These are phyloP conservation scores for Chelon labrosus DNA, from an alignment of 2,797 vertebrate genomes.

Conservation along the genomic window DNA sequence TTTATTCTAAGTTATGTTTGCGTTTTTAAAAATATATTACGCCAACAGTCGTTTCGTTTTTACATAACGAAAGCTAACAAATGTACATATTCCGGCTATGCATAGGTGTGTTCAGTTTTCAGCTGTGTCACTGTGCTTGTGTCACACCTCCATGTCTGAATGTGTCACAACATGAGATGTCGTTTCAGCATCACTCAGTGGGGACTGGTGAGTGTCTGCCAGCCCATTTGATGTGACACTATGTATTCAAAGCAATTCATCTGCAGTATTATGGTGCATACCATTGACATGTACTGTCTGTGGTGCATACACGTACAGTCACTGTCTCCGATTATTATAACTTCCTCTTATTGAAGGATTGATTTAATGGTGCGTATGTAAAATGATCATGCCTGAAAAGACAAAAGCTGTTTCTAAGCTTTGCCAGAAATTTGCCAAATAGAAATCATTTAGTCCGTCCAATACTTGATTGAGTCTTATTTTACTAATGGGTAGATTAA, in stretches of 20 bases:
- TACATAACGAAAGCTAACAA: conserved; percentile 12
- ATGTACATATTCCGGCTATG: conserved; percentile 70
- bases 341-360: conserved; percentile 4
- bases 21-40: too few species aligned
- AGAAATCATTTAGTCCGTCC: neutral
- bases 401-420: conserved; percentile 32
- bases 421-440: conserved; percentile 16
- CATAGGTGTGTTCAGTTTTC: conserved; percentile 51
- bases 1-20: too few species aligned
- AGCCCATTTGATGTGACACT: conserved; percentile 55
- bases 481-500: too few species aligned
- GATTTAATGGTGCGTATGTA: conserved; percentile 17
- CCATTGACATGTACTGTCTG: too few species aligned
- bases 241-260: conserved; percentile 35
- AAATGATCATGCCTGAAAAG: conserved; percentile 34
- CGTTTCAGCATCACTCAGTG: neutral
- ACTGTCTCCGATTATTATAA: conserved; percentile 25
- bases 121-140: conserved; percentile 37
- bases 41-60: neutral
- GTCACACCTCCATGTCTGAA: conserved; percentile 38
- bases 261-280: conserved; percentile 11
- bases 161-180: conserved; percentile 28
- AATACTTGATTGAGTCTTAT: neutral
- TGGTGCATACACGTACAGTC: neutral
- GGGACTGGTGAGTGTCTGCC: conserved; percentile 48